phyloP scores from a whole-genome alignment of 2,113 vertebrate genomes.

The Microtus richardsoni region DNA sequence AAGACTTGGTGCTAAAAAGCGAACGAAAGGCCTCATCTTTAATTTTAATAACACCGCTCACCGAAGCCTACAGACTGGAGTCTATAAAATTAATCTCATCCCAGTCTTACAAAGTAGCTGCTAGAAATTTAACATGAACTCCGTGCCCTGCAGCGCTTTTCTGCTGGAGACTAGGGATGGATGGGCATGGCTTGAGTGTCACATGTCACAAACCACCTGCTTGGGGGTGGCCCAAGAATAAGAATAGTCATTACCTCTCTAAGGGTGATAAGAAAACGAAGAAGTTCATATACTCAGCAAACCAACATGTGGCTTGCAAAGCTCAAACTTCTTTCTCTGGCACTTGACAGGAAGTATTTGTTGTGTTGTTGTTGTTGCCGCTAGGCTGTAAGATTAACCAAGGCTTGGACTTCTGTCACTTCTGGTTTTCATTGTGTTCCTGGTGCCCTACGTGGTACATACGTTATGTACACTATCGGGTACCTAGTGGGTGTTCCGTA shows the following conservation, averaged over 20 bases:
- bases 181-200: not conserved
- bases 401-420: not conserved
- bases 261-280: constrained; percentile 16
- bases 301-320: not conserved
- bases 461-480: not conserved
- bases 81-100: constrained; percentile 39
- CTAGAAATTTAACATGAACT: not conserved
- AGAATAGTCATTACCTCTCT: not conserved
- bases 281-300: not conserved
- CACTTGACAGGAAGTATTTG: not conserved
- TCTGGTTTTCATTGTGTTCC: not conserved
- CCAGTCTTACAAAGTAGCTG: constrained; percentile 7
- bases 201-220: not conserved
- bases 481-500: not conserved
- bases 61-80: not conserved
- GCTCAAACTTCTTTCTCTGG: constrained; percentile 10
- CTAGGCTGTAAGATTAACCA: not conserved
- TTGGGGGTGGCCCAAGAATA: not conserved
- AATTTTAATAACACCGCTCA: not conserved
- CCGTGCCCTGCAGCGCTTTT: not conserved
- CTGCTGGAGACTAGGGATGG: not conserved
- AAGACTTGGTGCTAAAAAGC: not conserved
- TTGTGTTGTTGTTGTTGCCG: not conserved
- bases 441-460: not conserved
- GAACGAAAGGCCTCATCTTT: not conserved